phyloP scores from a whole-genome alignment of 2,797 vertebrate genomes.

The Acridotheres tristis region DNA sequence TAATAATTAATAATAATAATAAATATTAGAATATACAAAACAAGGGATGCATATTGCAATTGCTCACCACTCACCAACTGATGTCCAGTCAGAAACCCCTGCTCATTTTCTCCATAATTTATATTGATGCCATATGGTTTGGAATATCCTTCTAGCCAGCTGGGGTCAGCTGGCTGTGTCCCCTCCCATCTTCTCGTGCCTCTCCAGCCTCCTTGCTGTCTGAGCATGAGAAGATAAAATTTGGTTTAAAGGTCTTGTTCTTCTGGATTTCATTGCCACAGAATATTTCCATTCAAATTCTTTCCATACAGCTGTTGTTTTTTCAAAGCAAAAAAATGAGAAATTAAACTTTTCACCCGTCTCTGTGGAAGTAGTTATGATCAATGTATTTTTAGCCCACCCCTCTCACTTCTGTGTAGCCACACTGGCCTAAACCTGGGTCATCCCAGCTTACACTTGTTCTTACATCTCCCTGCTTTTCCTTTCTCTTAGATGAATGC shows the following conservation, averaged over 20 bases:
- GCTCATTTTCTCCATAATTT: background rate
- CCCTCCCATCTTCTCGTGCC: background rate
- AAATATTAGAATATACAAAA: background rate
- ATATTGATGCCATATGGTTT: background rate
- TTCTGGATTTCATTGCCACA: background rate
- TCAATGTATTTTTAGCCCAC: background rate
- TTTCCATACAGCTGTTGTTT: background rate
- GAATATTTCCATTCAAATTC: background rate
- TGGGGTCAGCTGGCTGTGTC: background rate
- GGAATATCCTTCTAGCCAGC: background rate
- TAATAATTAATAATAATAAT: background rate
- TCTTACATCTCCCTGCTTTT: constrained; percentile 35
- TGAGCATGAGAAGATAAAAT: background rate
- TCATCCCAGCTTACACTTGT: background rate
- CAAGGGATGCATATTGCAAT: background rate
- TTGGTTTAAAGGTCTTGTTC: background rate
- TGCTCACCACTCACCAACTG: background rate
- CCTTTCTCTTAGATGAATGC: constrained; percentile 85
- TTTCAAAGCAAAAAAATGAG: background rate
- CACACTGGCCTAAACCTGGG: background rate
- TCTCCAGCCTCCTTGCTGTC: background rate
- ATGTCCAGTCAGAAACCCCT: background rate
- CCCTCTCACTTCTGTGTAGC: background rate
- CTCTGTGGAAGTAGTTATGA: background rate
- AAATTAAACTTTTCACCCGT: background rate